These are phyloP conservation scores for Rhineura floridana DNA, from an alignment of 2,113 vertebrate genomes.

Conservation along the genomic window DNA sequence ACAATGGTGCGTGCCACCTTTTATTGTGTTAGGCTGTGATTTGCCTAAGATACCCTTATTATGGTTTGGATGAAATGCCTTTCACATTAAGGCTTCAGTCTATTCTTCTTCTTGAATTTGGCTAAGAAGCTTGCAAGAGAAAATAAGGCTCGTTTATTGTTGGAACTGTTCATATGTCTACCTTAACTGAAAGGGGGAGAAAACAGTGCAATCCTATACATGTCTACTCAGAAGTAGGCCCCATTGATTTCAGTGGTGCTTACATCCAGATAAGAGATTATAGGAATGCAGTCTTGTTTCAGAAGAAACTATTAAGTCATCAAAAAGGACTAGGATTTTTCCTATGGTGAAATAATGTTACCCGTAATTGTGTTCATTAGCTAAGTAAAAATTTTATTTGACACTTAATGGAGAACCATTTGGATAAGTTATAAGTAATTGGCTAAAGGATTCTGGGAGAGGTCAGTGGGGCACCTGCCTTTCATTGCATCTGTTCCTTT, in stretches of 20 bases:
- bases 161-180: not conserved
- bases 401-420: not conserved
- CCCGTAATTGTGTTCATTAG: not conserved
- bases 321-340: not conserved
- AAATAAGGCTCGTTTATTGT: not conserved
- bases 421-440: conserved; percentile 1
- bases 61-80: not conserved
- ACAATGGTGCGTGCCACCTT: not conserved
- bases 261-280: no score
- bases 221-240: no score
- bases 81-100: not conserved
- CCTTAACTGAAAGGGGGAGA: not conserved
- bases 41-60: not conserved
- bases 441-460: not conserved
- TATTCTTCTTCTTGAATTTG: not conserved
- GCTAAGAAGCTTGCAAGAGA: not conserved
- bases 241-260: no score
- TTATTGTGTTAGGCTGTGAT: not conserved
- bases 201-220: no score
- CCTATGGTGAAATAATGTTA: not conserved
- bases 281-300: no score
- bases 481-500: not conserved
- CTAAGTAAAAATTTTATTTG: not conserved
- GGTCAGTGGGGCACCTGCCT: not conserved
- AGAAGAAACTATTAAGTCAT: not conserved